Percentiles rank a stretch among this genome's conserved stretches.
Evolutionary conservation across 2,113 vertebrate species (phyloP).

Genomic region (Leptobrachium leishanense): DNA sequence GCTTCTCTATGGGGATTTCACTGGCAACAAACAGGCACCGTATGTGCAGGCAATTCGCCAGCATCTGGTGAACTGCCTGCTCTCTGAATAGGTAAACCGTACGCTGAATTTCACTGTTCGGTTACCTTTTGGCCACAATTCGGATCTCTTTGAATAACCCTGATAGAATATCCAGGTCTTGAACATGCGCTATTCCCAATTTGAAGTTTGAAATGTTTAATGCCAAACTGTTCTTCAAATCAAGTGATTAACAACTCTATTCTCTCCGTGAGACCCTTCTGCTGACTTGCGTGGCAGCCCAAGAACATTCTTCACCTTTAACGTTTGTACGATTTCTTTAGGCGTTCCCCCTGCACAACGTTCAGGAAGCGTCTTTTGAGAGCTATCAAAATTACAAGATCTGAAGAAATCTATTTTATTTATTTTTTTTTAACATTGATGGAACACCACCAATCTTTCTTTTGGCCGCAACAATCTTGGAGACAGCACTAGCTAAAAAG

Average conservation of each 20-base stretch:
- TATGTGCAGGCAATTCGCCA: too few relatives aligned
- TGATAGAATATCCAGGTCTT: conserved; percentile 41
- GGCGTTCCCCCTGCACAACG: conserved; percentile 43
- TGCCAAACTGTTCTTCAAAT: conserved; percentile 48
- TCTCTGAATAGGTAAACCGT: too few relatives aligned
- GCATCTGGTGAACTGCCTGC: too few relatives aligned
- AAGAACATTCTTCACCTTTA: conserved; percentile 48
- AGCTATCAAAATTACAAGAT: conserved; percentile 49
- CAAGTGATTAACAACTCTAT: conserved; percentile 46
- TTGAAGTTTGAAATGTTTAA: conserved; percentile 45
- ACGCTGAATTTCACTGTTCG: too few relatives aligned
- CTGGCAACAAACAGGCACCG: too few relatives aligned
- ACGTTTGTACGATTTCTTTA: conserved; percentile 46
- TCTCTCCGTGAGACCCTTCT: conserved; percentile 41
- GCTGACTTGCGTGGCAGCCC: conserved; percentile 49
- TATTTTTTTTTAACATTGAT: conserved; percentile 40
- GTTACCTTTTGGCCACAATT: too few relatives aligned
- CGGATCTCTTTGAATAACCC: too few relatives aligned
- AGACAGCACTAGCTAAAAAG: conserved; percentile 28
- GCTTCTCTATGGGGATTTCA: too few relatives aligned
- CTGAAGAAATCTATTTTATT: conserved; percentile 46
- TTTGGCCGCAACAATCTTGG: conserved; percentile 39
- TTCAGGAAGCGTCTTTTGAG: conserved; percentile 49
- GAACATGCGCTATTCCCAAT: conserved; percentile 26
- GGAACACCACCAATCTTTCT: conserved; percentile 47